These are phyloP conservation scores for Rotaria socialis DNA, from an alignment of 2,888 invertebrate species.

Conservation along the genomic window DNA sequence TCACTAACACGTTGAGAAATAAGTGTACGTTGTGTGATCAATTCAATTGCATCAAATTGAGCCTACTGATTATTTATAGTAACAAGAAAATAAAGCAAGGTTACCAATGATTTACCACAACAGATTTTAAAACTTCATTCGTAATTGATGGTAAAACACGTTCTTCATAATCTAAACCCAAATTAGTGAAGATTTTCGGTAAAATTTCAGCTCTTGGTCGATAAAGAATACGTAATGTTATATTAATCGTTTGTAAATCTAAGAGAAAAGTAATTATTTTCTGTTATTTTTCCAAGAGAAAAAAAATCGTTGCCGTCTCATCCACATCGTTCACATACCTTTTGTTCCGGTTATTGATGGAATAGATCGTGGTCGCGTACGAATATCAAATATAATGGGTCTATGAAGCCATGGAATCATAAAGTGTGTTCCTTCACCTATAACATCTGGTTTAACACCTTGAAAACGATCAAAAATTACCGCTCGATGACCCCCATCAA, in stretches of 20 bases:
- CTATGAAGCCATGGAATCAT: constrained; percentile 96
- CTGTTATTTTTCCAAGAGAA: neutral
- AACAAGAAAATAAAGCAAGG: neutral
- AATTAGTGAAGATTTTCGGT: constrained; percentile 88
- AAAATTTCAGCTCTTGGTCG: constrained; percentile 85
- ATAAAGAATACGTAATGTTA: constrained; percentile 93
- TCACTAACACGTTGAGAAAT: constrained; percentile 81
- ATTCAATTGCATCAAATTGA: constrained; percentile 96
- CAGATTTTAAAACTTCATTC: constrained; percentile 96
- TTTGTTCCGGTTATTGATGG: constrained; percentile 96
- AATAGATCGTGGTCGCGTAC: constrained; percentile 90
- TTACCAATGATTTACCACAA: constrained; percentile 68
- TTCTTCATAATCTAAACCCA: constrained; percentile 95
- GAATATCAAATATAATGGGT: constrained; percentile 92
- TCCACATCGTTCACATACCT: constrained; percentile 63
- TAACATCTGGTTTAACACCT: constrained; percentile 83
- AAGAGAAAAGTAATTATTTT: constrained; percentile 46
- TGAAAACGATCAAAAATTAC: constrained; percentile 97
- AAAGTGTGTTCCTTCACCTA: constrained; percentile 97
- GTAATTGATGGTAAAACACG: constrained; percentile 96
- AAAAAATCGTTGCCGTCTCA: no score
- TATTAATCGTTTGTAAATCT: constrained; percentile 98
- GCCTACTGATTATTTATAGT: constrained; percentile 64
- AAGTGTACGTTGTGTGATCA: constrained; percentile 92
- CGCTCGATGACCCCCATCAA: constrained; percentile 95